Evolutionary conservation across 1,140 invertebrate species (phyloP).

Genomic region (Drosophila lowei): DNA sequence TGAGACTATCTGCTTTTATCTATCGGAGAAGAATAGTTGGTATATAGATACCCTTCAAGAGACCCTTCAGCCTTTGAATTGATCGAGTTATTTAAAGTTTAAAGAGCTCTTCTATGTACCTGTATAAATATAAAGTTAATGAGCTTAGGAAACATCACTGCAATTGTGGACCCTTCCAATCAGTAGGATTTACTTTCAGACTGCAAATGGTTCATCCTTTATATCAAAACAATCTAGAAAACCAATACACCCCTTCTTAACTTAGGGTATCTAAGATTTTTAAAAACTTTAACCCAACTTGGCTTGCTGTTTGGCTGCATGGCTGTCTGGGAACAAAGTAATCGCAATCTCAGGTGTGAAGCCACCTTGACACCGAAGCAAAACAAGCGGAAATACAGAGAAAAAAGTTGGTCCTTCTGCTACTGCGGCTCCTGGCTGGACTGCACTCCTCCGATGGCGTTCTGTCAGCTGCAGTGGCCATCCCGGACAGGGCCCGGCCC

Average conservation of each 20-base stretch:
- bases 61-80: no score
- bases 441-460: conserved; percentile 38
- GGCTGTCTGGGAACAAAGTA: conserved; percentile 30
- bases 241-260: neutral
- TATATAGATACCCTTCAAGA: conserved; percentile 13
- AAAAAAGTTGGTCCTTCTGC: conserved; percentile 60
- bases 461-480: conserved; percentile 66
- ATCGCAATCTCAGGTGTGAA: conserved; percentile 73
- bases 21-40: conserved; percentile 2
- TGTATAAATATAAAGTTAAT: neutral
- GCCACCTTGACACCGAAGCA: conserved; percentile 67
- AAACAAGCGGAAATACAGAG: conserved; percentile 56
- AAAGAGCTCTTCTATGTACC: no score
- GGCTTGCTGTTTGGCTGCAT: conserved; percentile 28
- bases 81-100: no score
- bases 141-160: no score
- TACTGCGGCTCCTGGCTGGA: conserved; percentile 10
- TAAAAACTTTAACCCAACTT: conserved; percentile 49
- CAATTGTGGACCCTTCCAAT: no score
- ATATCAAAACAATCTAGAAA: neutral
- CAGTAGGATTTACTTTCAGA: no score
- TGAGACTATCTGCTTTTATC: conserved; percentile 5
- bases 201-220: no score
- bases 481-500: conserved; percentile 10
- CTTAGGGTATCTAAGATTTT: conserved; percentile 2